Evolutionary conservation across 1,140 invertebrate species (phyloP).

Genomic region (Drosophila eugracilis): DNA sequence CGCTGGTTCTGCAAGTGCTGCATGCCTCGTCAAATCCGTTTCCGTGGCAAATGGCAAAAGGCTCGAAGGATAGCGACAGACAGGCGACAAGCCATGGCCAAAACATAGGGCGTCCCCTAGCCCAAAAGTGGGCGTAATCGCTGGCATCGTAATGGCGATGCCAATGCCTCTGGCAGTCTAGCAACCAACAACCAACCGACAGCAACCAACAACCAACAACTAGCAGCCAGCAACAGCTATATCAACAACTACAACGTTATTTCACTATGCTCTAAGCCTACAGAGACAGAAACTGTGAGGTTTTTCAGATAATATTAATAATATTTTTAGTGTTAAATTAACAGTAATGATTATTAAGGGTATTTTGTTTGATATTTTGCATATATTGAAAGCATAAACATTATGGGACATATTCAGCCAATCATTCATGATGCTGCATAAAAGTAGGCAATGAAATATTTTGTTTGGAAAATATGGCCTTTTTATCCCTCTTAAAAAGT

Average conservation of each 20-base stretch:
- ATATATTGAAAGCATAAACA: no score
- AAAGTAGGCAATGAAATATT: no score
- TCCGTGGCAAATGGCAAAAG: slow-evolving; percentile 39
- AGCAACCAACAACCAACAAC: slow-evolving; percentile 12
- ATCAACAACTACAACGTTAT: slow-evolving; percentile 24
- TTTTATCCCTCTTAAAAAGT: no score
- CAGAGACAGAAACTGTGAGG: no score
- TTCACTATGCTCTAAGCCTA: slow-evolving; percentile 16
- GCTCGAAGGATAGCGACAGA: slow-evolving; percentile 31
- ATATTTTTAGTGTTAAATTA: no score
- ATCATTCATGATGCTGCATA: no score
- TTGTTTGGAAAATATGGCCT: no score
- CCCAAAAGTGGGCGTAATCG: slow-evolving; percentile 65
- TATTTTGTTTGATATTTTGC: no score
- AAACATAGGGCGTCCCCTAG: slow-evolving; percentile 16
- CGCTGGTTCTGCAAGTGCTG: slow-evolving; percentile 64
- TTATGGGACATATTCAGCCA: no score
- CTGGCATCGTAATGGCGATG: slow-evolving; percentile 41
- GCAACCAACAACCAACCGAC: slow-evolving; percentile 40
- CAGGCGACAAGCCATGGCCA: slow-evolving; percentile 30
- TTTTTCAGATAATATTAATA: no score
- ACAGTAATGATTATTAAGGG: no score
- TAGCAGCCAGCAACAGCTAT: slow-evolving; percentile 23
- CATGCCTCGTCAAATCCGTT: slow-evolving; percentile 57
- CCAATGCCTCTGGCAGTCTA: slow-evolving; percentile 42